Evolutionary conservation across 2,113 vertebrate genomes (phyloP), one percentile per base, ranked within the genome.

Genomic region (Xiphophorus maculatus): DNA sequence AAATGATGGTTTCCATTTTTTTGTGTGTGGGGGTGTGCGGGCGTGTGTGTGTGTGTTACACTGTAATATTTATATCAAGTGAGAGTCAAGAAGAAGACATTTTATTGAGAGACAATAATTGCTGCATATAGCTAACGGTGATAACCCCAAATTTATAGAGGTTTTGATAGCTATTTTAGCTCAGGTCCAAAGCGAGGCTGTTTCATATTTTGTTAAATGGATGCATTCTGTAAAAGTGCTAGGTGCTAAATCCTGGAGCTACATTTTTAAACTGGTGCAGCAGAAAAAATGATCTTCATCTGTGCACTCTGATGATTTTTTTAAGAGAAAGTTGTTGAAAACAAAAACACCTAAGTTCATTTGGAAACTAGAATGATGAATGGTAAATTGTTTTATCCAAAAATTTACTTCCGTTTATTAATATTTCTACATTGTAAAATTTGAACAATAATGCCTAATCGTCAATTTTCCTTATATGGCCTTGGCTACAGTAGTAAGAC

Each of bases 1-100:
- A 93, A 92, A 75, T 93, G 71, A 91, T 64, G 4, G 44, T 48
- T 48, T 48, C 4, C 17, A 19, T 48, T 48, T 48, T 3, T 42
- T 3, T 30, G 29, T 30, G 3, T 42, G 13, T 12, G 40, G 28
- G 28, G 1, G 28, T 28, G 28, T 28, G 28, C 28, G 28, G 28
- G 28, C 28, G 1, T 42, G 40, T 48, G 35, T 68, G 1, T 68
- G 66, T 40, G 29, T 32, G 17, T 79, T 28, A 25, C 4, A 33
- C n/a, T 84, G 0, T 71, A 30, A 61, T 65, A 73, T 79, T 84
- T 74, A 29, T 74, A 69, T 71, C 58, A 74, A 63, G 61, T 66
- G n/a, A 22, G 2, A 68, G 25, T n/a, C 13, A 25, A 60, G 14
- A n/a, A 40, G n/a, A 6, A 61, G 1, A 30, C 1, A 15, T 70